A percentile compares a stretch with the other conserved stretches of the same genome.
Evolutionary conservation across 2,797 vertebrate genomes (phyloP).

Genomic region (Pseudochromis fuscus): DNA sequence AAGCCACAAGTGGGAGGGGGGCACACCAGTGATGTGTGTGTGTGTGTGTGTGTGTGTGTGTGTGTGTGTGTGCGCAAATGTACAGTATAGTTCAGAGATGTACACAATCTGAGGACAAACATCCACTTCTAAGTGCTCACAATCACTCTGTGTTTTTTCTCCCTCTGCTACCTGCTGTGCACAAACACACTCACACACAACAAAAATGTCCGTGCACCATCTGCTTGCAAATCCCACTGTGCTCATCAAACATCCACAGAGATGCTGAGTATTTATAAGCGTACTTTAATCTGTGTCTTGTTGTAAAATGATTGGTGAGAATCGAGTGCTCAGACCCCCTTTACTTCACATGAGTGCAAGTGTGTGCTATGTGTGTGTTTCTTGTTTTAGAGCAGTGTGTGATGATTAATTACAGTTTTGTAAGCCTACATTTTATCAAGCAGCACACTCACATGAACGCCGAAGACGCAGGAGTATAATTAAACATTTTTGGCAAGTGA

Average conservation of each 20-base stretch:
- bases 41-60: not conserved
- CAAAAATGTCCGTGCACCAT: not conserved
- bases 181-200: not conserved
- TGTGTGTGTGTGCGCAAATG: not conserved
- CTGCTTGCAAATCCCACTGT: constrained; percentile 23
- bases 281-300: constrained; percentile 16
- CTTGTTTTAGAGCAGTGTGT: constrained; percentile 32
- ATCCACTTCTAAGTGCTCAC: not conserved
- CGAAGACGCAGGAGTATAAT: constrained; percentile 58
- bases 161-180: not conserved
- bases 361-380: not conserved
- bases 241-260: constrained; percentile 28
- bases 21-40: too few species aligned
- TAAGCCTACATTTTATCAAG: constrained; percentile 46
- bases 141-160: not conserved
- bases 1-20: constrained; percentile 50
- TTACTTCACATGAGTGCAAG: constrained; percentile 12
- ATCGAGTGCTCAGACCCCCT: constrained; percentile 31
- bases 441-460: constrained; percentile 21
- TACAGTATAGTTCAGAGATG: not conserved
- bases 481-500: constrained; percentile 60
- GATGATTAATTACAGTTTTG: constrained; percentile 63
- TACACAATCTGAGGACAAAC: constrained; percentile 24
- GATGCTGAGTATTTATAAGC: constrained; percentile 39
- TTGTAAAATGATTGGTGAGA: constrained; percentile 32